Evolutionary conservation across 2,888 invertebrate species (phyloP).

Genomic region (Heliconius ethilla): DNA sequence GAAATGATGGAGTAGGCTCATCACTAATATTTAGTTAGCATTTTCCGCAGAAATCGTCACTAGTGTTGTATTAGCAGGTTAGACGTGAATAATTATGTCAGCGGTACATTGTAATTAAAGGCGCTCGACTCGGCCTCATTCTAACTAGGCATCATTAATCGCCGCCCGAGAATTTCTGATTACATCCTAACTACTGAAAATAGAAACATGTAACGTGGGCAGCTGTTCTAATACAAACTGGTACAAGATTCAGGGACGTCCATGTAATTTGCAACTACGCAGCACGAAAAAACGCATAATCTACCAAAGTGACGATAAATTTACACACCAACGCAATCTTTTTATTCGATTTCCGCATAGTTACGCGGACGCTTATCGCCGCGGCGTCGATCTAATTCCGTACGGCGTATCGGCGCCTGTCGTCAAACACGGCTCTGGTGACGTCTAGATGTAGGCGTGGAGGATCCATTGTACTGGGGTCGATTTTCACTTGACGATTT

Average conservation of each 20-base stretch:
- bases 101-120: conserved; percentile 64
- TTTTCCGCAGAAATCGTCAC: conserved; percentile 67
- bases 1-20: conserved; percentile 65
- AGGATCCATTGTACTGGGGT: conserved; percentile 53
- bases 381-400: conserved; percentile 71
- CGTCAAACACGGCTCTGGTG: conserved; percentile 65
- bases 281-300: conserved; percentile 69
- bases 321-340: conserved; percentile 74
- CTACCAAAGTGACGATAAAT: conserved; percentile 71
- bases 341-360: conserved; percentile 78
- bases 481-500: conserved; percentile 71
- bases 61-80: conserved; percentile 66
- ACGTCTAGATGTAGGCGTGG: conserved; percentile 66
- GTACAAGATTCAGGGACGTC: conserved; percentile 65
- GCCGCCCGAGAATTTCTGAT: conserved; percentile 62
- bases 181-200: conserved; percentile 64
- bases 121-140: conserved; percentile 56
- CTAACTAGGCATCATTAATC: conserved; percentile 44
- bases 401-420: conserved; percentile 67
- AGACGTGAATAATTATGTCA: conserved; percentile 76
- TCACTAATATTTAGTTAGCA: conserved; percentile 61
- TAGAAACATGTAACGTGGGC: conserved; percentile 75
- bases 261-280: conserved; percentile 63
- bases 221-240: conserved; percentile 69
- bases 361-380: conserved; percentile 67